Conservation (phyloP, 2,797 vertebrate species). For the Artibeus lituratus region DNA sequence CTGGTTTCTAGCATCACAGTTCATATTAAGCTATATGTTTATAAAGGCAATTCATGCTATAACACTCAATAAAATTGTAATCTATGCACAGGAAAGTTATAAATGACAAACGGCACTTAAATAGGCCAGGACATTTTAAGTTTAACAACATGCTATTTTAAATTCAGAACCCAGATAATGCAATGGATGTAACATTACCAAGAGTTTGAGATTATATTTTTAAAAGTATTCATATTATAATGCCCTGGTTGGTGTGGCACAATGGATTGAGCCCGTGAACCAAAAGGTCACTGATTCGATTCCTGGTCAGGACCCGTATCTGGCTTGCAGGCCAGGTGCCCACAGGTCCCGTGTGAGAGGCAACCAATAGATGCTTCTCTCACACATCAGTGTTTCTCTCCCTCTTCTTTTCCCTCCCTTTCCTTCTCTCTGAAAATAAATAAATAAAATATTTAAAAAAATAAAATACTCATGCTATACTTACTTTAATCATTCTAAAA, state of each 20-base stretch:
- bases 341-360: not conserved
- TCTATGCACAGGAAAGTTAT: slow-evolving; percentile 39
- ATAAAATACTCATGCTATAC: not conserved
- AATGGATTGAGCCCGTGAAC: not conserved
- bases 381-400: not conserved
- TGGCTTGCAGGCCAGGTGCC: too few relatives aligned
- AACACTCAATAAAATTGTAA: slow-evolving; percentile 58
- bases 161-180: slow-evolving; percentile 49
- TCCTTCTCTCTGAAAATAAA: not conserved
- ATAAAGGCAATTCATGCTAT: slow-evolving; percentile 39
- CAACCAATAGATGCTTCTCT: not conserved
- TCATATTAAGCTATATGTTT: slow-evolving; percentile 70
- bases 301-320: not conserved
- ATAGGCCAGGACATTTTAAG: slow-evolving; percentile 4
- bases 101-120: slow-evolving; percentile 54
- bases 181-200: not conserved
- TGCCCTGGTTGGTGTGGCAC: not conserved
- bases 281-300: too few relatives aligned
- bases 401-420: not conserved
- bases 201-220: not conserved
- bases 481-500: slow-evolving; percentile 40
- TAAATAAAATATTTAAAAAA: not conserved
- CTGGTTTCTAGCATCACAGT: slow-evolving; percentile 72
- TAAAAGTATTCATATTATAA: not conserved
- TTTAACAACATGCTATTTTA: slow-evolving; percentile 21